Evolutionary conservation across 2,797 vertebrate genomes (phyloP).

Genomic region (Philypnodon macrostomus): DNA sequence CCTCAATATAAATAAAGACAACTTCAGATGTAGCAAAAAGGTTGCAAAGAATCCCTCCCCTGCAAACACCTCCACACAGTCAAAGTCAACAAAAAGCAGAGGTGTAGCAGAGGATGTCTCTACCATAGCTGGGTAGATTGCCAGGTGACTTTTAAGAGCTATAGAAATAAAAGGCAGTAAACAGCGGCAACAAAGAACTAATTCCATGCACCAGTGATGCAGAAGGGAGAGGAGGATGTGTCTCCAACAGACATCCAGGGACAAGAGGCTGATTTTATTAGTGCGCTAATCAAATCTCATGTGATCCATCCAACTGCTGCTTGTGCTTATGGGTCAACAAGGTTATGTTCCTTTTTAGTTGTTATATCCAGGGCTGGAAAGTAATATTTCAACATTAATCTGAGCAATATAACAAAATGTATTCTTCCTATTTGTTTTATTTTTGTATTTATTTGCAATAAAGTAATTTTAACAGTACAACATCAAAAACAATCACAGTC

Average conservation of each 20-base stretch:
- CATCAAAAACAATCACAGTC: too few relatives aligned
- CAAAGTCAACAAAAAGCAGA: constrained; percentile 21
- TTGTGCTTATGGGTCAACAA: constrained; percentile 33
- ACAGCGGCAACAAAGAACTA: constrained; percentile 47
- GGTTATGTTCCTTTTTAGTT: constrained; percentile 7
- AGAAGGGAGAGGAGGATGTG: constrained; percentile 36
- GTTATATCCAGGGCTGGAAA: too few relatives aligned
- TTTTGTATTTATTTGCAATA: too few relatives aligned
- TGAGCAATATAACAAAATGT: too few relatives aligned
- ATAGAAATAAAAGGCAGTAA: constrained; percentile 36
- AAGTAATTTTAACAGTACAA: too few relatives aligned
- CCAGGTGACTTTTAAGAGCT: constrained; percentile 38
- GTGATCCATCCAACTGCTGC: constrained; percentile 29
- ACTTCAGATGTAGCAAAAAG: constrained; percentile 6
- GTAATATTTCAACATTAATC: too few relatives aligned
- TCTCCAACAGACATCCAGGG: constrained; percentile 19
- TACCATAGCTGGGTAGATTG: constrained; percentile 37
- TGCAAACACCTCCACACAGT: constrained; percentile 28
- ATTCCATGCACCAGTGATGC: constrained; percentile 58
- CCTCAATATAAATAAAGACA: constrained; percentile 4
- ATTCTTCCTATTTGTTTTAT: too few relatives aligned
- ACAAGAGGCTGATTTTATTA: constrained; percentile 55
- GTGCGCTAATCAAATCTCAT: constrained; percentile 51
- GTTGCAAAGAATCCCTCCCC: constrained; percentile 13
- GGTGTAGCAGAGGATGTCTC: constrained; percentile 34